phyloP scores from a whole-genome alignment of 2,113 vertebrate species.

The Tragelaphus scriptus region DNA sequence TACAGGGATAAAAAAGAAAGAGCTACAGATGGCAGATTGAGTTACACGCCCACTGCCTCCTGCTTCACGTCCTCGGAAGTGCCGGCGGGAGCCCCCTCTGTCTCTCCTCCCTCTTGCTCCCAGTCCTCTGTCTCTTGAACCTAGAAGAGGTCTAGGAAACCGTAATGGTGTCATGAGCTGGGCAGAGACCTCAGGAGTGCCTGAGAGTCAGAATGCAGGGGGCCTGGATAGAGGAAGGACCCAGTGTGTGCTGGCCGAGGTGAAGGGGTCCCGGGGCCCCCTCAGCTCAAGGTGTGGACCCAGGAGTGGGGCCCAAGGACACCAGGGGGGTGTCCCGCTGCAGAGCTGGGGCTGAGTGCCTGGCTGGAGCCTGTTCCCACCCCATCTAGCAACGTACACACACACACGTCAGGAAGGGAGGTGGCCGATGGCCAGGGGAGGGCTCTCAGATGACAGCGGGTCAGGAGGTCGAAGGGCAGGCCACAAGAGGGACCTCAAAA shows the following conservation, averaged over 20 bases:
- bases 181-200: not conserved
- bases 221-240: not conserved
- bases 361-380: not conserved
- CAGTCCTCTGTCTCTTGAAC: not conserved
- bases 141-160: not conserved
- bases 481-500: not conserved
- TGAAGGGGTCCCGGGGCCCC: not conserved
- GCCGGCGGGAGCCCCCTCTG: not conserved
- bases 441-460: not conserved
- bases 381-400: rapidly evolving
- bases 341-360: not conserved
- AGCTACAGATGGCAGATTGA: constrained; percentile 31
- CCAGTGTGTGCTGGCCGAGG: rapidly evolving
- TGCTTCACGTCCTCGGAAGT: not conserved
- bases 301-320: not conserved
- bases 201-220: not conserved
- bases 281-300: not conserved
- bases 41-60: not conserved
- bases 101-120: not conserved
- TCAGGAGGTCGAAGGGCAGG: not conserved
- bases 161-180: too few species aligned
- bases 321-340: not conserved
- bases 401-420: not conserved
- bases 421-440: not conserved
- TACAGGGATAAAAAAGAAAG: not conserved